Conservation (phyloP, 2,888 invertebrate species). For the Dasypolia templi region DNA sequence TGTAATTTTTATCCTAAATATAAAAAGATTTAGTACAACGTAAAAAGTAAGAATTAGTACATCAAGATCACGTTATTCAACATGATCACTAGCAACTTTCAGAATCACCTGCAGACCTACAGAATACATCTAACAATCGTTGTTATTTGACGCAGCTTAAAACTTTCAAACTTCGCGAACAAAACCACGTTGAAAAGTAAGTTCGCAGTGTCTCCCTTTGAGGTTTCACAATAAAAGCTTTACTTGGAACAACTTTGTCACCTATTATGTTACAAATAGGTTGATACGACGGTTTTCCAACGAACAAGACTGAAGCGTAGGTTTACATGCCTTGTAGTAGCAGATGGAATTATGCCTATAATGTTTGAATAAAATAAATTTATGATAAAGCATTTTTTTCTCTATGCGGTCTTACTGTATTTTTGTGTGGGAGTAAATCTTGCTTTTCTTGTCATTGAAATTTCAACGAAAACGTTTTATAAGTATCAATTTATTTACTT, state of each 20-base stretch:
- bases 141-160: slow-evolving; percentile 17
- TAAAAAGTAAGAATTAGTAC: no score
- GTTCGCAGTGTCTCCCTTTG: slow-evolving; percentile 25
- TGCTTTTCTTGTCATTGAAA: slow-evolving; percentile 2
- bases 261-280: slow-evolving; percentile 37
- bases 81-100: neutral
- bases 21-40: no score
- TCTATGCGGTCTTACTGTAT: neutral
- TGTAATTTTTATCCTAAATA: neutral
- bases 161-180: slow-evolving; percentile 34
- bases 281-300: slow-evolving; percentile 12
- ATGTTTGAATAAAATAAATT: neutral
- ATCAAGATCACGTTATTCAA: neutral
- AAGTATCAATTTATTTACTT: neutral
- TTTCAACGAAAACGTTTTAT: neutral
- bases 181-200: slow-evolving; percentile 42
- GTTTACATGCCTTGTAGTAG: slow-evolving; percentile 13
- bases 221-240: slow-evolving; percentile 31
- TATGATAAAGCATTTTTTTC: neutral
- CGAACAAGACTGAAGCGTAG: neutral
- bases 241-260: slow-evolving; percentile 27
- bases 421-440: neutral
- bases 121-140: slow-evolving; percentile 11
- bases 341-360: slow-evolving; percentile 32
- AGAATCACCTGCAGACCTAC: slow-evolving; percentile 14